Conservation (phyloP, 2,888 invertebrate species). For the Phragmatobia fuliginosa region DNA sequence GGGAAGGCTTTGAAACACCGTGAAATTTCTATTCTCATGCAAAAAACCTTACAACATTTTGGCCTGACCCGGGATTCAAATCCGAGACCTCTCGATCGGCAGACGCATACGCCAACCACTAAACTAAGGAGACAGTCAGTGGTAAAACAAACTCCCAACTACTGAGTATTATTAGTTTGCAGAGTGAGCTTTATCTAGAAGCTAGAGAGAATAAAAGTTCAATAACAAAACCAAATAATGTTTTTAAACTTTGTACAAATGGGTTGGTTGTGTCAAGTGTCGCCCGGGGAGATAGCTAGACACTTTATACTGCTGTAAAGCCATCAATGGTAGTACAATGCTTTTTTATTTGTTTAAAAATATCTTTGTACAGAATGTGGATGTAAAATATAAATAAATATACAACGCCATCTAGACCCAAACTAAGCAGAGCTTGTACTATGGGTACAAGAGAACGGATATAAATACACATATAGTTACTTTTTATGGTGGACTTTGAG, state of each 20-base stretch:
- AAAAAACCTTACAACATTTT: too few relatives aligned
- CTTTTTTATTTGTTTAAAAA: neutral
- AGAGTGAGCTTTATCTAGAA: conserved; percentile 5
- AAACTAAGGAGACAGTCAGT: too few relatives aligned
- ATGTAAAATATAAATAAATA: neutral
- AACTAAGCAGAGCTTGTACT: too few relatives aligned
- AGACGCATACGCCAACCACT: too few relatives aligned
- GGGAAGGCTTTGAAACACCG: too few relatives aligned
- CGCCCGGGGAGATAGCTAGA: conserved; percentile 21
- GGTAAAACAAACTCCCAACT: neutral
- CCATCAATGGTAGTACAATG: neutral
- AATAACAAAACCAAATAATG: conserved; percentile 5
- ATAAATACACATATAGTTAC: too few relatives aligned
- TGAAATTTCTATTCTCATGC: too few relatives aligned
- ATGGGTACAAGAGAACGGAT: too few relatives aligned
- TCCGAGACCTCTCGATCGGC: too few relatives aligned
- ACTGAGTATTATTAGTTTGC: neutral
- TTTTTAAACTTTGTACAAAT: conserved; percentile 39
- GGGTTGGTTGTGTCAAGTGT: conserved; percentile 26
- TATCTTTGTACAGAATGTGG: neutral
- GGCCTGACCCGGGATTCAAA: too few relatives aligned
- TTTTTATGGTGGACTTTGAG: too few relatives aligned
- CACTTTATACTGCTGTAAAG: conserved; percentile 7
- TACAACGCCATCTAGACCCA: too few relatives aligned
- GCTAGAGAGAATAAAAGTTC: conserved; percentile 5